A percentile compares a stretch with the other conserved stretches of the same genome.
phyloP scores from a whole-genome alignment of 2,113 vertebrate genomes.

The Nicator chloris region DNA sequence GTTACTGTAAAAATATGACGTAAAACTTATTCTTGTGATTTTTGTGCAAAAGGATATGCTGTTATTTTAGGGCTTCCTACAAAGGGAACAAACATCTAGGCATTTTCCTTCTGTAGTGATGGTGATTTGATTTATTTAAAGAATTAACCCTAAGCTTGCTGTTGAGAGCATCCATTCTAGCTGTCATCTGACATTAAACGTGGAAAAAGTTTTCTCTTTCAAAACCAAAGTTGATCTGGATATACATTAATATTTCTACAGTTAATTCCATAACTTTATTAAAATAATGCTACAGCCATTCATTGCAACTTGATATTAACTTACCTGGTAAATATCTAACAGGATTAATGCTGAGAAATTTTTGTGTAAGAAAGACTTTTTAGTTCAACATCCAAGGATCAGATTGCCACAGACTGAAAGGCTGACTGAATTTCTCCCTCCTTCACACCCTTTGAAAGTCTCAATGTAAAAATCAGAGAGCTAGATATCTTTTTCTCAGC shows the following conservation, averaged over 20 bases:
- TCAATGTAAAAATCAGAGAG: background rate
- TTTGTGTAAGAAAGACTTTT: slow-evolving; percentile 47
- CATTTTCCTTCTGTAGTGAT: background rate
- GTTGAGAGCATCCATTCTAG: background rate
- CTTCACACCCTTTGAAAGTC: background rate
- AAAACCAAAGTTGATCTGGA: background rate
- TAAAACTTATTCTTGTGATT: background rate
- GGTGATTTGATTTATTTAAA: background rate
- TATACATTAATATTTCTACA: background rate
- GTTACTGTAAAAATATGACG: background rate
- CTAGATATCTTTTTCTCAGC: background rate
- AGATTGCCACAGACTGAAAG: slow-evolving; percentile 24
- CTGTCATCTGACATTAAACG: background rate
- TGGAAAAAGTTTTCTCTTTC: background rate
- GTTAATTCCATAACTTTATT: slow-evolving; percentile 50
- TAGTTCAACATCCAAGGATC: slow-evolving; percentile 14
- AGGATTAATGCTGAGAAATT: slow-evolving; percentile 56
- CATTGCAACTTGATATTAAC: slow-evolving; percentile 33
- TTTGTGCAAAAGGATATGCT: background rate
- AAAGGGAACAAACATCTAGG: background rate
- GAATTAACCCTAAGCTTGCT: background rate
- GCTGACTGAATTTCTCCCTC: slow-evolving; percentile 8
- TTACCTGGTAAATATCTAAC: slow-evolving; percentile 34
- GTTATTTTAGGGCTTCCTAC: background rate
- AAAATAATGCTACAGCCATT: slow-evolving; percentile 37